Conservation (phyloP, 2,888 invertebrate species). For the Eremobia ochroleuca region DNA sequence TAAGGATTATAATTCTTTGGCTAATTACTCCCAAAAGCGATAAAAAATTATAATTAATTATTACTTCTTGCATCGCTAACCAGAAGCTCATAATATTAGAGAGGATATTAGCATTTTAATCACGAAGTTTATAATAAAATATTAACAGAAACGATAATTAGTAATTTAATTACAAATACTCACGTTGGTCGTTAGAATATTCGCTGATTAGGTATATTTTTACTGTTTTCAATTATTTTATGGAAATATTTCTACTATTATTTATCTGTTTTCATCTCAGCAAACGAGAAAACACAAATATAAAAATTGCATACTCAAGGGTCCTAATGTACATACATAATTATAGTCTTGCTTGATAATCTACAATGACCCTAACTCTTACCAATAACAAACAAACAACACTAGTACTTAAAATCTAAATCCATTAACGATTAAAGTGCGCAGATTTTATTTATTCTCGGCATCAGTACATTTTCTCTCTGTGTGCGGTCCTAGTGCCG, state of each 20-base stretch:
- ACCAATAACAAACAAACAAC: neutral
- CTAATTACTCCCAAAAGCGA: neutral
- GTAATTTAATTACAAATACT: slow-evolving; percentile 22
- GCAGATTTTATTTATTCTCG: neutral
- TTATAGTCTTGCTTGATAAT: neutral
- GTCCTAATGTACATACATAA: neutral
- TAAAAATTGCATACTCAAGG: neutral
- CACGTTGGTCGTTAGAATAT: neutral
- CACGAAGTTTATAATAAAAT: neutral
- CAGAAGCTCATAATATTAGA: neutral
- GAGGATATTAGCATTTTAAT: slow-evolving; percentile 20
- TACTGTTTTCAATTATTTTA: neutral
- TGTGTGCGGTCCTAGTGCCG: neutral
- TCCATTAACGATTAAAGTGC: neutral
- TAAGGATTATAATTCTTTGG: neutral
- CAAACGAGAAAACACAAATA: neutral
- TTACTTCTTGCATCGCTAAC: neutral
- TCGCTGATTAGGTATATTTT: neutral
- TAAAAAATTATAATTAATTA: slow-evolving; percentile 4
- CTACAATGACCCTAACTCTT: neutral
- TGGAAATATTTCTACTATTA: neutral
- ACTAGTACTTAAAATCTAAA: neutral
- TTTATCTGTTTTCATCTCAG: neutral
- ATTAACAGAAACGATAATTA: slow-evolving; percentile 11
- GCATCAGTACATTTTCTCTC: slow-evolving; percentile 1